These are phyloP conservation scores for Xenus cinereus DNA, from an alignment of 2,113 vertebrate genomes.

Conservation along the genomic window DNA sequence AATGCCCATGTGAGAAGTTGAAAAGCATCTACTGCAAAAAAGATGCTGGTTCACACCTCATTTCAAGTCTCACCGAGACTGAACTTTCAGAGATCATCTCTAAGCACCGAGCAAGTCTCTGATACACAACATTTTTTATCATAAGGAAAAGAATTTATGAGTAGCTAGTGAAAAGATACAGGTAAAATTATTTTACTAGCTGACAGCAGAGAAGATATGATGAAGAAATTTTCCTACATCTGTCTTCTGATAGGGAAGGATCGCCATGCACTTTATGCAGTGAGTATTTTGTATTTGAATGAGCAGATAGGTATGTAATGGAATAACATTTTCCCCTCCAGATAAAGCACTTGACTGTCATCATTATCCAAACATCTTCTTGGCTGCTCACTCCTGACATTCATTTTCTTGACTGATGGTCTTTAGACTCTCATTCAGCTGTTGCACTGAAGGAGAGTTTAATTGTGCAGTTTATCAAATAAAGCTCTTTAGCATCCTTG, in stretches of 20 bases:
- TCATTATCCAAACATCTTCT: not conserved
- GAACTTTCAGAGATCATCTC: not conserved
- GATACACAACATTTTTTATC: not conserved
- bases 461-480: not conserved
- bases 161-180: not conserved
- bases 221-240: not conserved
- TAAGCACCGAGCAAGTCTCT: not conserved
- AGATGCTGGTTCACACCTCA: not conserved
- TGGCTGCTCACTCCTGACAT: not conserved
- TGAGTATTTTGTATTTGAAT: not conserved
- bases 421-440: not conserved
- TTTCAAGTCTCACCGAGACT: not conserved
- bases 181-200: not conserved
- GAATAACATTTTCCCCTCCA: conserved; percentile 1
- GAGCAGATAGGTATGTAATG: not conserved
- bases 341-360: not conserved
- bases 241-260: not conserved
- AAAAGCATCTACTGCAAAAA: not conserved
- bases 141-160: not conserved
- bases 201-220: not conserved
- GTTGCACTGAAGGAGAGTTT: not conserved
- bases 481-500: not conserved
- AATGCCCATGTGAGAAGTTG: not conserved
- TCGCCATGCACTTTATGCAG: not conserved
- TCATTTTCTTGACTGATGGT: not conserved